Evolutionary conservation across 2,888 invertebrate species (phyloP).

Genomic region (Andrena hattorfiana): DNA sequence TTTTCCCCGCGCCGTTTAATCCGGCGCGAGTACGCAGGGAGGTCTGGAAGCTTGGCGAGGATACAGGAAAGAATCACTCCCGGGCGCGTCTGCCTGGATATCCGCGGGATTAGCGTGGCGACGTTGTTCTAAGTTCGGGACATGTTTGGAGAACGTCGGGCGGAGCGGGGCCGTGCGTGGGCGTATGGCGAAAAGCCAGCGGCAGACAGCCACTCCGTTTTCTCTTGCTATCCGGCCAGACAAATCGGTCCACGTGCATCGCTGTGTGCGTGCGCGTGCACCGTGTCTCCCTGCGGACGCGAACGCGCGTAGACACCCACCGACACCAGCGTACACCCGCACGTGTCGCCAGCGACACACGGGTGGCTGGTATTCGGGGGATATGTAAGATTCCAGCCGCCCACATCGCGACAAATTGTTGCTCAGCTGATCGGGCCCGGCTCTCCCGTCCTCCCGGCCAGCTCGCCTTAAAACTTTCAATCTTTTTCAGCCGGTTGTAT

Average conservation of each 20-base stretch:
- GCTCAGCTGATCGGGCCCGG: conserved; percentile 68
- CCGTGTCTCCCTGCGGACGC: background rate
- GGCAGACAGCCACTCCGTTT: conserved; percentile 73
- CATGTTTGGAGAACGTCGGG: conserved; percentile 57
- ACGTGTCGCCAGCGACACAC: conserved; percentile 55
- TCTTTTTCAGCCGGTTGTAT: conserved; percentile 36
- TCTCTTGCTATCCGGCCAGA: conserved; percentile 60
- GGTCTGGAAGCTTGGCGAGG: conserved; percentile 20
- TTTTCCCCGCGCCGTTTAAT: background rate
- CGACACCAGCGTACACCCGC: conserved; percentile 24
- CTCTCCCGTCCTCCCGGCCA: conserved; percentile 24
- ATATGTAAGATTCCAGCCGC: conserved; percentile 74
- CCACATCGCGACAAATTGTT: conserved; percentile 73
- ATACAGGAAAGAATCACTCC: conserved; percentile 56
- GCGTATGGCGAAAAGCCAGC: conserved; percentile 77
- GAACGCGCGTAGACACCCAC: background rate
- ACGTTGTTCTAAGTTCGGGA: conserved; percentile 72
- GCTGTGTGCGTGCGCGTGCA: conserved; percentile 2
- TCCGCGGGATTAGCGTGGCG: conserved; percentile 71
- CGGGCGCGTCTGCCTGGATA: conserved; percentile 64
- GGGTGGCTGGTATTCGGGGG: conserved; percentile 65
- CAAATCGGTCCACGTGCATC: conserved; percentile 61
- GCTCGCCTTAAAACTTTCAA: conserved; percentile 56
- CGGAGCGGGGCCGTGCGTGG: conserved; percentile 60
- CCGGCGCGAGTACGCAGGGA: background rate